Percentiles rank a stretch among this genome's conserved stretches.
Evolutionary conservation across 2,888 invertebrate species (phyloP).

Genomic region (Campoplex capitator): DNA sequence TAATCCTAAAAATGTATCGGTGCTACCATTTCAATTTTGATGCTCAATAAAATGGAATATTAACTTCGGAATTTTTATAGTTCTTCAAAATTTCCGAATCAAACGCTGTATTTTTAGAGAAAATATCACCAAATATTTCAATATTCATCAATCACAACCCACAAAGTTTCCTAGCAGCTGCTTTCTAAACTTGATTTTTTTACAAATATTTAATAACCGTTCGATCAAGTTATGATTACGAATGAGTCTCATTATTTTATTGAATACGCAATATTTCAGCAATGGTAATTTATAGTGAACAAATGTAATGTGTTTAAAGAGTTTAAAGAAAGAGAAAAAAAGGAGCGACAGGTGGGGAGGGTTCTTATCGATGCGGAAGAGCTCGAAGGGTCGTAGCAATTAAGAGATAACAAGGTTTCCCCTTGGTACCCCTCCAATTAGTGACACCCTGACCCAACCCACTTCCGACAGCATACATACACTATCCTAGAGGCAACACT

Average conservation of each 20-base stretch:
- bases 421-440: constrained; percentile 84
- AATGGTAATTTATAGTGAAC: constrained; percentile 4
- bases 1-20: neutral
- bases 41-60: neutral
- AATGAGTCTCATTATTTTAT: neutral
- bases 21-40: neutral
- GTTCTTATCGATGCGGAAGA: constrained; percentile 84
- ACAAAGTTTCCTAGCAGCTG: neutral
- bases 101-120: neutral
- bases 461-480: constrained; percentile 56
- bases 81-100: too few species aligned
- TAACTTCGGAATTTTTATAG: neutral
- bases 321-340: constrained; percentile 29
- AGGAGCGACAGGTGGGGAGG: constrained; percentile 68
- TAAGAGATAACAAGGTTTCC: constrained; percentile 85
- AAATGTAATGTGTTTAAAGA: neutral
- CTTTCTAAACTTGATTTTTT: neutral
- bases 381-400: constrained; percentile 83
- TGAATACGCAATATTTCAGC: neutral
- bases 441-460: constrained; percentile 80
- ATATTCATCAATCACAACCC: neutral
- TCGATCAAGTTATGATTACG: neutral
- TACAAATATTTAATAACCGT: neutral
- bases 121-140: neutral
- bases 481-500: constrained; percentile 34